phyloP scores from a whole-genome alignment of 2,888 invertebrate species.

The Lithosia quadra region DNA sequence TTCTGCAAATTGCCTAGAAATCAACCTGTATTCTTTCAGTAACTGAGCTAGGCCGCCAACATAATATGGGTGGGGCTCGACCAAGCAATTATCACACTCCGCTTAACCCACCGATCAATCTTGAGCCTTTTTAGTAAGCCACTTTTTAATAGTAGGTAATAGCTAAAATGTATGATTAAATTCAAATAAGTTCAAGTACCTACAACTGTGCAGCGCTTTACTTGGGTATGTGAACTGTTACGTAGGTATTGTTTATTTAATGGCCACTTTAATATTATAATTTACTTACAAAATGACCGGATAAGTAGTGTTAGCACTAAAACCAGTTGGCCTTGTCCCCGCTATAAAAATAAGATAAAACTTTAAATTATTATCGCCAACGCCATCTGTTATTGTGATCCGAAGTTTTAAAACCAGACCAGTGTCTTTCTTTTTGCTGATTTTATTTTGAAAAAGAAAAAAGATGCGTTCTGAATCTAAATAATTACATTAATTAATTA shows the following conservation, averaged over 20 bases:
- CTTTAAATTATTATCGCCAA: background rate
- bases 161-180: background rate
- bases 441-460: background rate
- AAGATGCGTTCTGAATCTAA: too few species aligned
- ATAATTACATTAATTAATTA: too few species aligned
- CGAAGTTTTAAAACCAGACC: background rate
- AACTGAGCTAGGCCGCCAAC: too few species aligned
- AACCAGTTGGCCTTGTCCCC: conserved; percentile 9
- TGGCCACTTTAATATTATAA: background rate
- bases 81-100: too few species aligned
- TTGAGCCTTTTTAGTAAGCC: too few species aligned
- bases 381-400: conserved; percentile 6
- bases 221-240: background rate
- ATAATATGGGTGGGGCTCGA: too few species aligned
- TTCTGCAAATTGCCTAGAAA: too few species aligned
- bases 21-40: too few species aligned
- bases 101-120: too few species aligned
- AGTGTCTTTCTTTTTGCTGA: background rate
- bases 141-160: too few species aligned
- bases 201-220: background rate
- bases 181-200: background rate
- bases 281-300: background rate
- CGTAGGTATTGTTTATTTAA: conserved; percentile 5
- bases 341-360: conserved; percentile 18
- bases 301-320: background rate